Percentiles rank a stretch among this genome's conserved stretches.
Evolutionary conservation across 2,888 invertebrate genomes (phyloP).

Genomic region (Cephus pulcher): DNA sequence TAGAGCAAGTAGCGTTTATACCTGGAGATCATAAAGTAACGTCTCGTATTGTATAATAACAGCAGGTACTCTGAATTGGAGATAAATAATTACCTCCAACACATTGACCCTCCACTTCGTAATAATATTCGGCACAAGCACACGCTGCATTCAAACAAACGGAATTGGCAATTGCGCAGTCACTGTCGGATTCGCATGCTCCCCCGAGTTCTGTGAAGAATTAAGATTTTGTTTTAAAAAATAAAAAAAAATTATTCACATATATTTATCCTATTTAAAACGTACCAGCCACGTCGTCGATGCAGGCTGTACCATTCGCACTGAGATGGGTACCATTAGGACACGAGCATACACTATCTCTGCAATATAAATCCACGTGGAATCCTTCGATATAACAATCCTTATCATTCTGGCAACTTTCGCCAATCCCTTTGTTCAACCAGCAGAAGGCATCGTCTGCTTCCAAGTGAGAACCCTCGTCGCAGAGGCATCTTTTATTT

Average conservation of each 20-base stretch:
- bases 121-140: slow-evolving; percentile 32
- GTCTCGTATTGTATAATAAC: background rate
- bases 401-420: slow-evolving; percentile 37
- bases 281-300: slow-evolving; percentile 24
- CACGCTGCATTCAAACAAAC: slow-evolving; percentile 32
- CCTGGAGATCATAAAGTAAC: slow-evolving; percentile 24
- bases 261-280: background rate
- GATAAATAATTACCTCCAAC: slow-evolving; percentile 32
- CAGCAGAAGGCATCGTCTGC: slow-evolving; percentile 51
- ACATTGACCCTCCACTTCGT: slow-evolving; percentile 28
- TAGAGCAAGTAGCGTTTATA: slow-evolving; percentile 33
- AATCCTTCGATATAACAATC: slow-evolving; percentile 44
- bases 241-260: background rate
- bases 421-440: slow-evolving; percentile 41
- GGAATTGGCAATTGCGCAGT: slow-evolving; percentile 31
- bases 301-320: slow-evolving; percentile 32
- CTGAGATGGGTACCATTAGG: slow-evolving; percentile 33
- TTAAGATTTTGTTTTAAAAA: background rate
- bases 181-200: slow-evolving; percentile 31
- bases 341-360: slow-evolving; percentile 37
- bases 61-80: background rate
- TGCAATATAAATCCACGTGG: slow-evolving; percentile 30
- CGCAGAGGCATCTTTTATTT: slow-evolving; percentile 42
- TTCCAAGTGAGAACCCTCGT: slow-evolving; percentile 43
- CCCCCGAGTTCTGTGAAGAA: slow-evolving; percentile 32